Conservation (phyloP, 53 echinoderm and acorn worm genomes). For the Astropecten irregularis region DNA sequence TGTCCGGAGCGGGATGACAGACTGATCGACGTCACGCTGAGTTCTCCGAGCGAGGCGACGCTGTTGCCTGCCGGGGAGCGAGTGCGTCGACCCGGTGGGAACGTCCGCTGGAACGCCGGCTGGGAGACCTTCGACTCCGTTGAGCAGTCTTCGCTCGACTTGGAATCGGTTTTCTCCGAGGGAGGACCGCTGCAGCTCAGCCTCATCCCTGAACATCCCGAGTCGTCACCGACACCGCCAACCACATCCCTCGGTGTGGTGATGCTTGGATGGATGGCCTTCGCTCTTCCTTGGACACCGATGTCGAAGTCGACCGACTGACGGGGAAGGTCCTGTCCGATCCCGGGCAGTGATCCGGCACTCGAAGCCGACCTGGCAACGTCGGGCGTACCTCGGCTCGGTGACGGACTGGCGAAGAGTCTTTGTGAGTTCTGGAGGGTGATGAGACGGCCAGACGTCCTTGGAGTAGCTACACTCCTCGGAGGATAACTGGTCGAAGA, state of each 20-base stretch:
- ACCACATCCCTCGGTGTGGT: background rate
- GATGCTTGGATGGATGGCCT: background rate
- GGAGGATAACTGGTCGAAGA: background rate
- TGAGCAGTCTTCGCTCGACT: background rate
- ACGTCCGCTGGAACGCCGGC: background rate
- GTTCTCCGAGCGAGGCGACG: background rate
- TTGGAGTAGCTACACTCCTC: background rate
- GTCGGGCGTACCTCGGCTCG: background rate
- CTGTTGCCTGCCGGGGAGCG: background rate
- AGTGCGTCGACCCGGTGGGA: background rate
- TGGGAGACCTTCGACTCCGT: background rate
- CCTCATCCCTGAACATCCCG: background rate
- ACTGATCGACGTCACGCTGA: conserved; percentile 11
- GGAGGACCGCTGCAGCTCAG: background rate
- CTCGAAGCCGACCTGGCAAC: background rate
- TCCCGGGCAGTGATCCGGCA: background rate
- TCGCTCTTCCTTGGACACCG: conserved; percentile 15
- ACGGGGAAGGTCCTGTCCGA: background rate
- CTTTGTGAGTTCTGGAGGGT: conserved; percentile 24
- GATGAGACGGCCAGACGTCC: background rate
- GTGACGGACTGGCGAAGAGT: background rate
- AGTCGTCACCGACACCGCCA: background rate
- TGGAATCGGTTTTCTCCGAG: background rate
- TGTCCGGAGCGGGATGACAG: background rate
- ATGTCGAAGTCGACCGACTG: background rate